Percentiles rank a stretch among this genome's conserved stretches.
These are phyloP conservation scores for Pseudoips prasinana DNA, from an alignment of 2,888 invertebrate genomes.

Conservation along the genomic window DNA sequence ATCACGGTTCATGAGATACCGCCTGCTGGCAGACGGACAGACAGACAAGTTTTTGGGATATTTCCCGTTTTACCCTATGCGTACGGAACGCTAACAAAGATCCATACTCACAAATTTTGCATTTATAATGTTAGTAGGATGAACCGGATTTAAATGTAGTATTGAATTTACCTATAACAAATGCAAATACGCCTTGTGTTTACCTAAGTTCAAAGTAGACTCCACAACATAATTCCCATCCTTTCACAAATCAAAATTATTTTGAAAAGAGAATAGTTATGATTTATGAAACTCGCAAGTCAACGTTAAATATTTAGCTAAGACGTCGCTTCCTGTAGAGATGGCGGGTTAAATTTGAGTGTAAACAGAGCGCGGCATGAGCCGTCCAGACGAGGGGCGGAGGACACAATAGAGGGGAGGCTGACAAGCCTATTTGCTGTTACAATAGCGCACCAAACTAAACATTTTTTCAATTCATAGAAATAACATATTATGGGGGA, in stretches of 20 bases:
- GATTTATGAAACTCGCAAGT: conserved; percentile 2
- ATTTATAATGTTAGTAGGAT: too few relatives aligned
- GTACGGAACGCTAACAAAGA: too few relatives aligned
- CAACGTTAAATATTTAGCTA: conserved; percentile 3
- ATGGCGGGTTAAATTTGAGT: conserved; percentile 14
- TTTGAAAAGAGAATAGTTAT: not conserved
- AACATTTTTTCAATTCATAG: conserved; percentile 18
- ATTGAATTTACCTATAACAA: too few relatives aligned
- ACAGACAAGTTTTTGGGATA: too few relatives aligned
- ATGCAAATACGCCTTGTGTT: too few relatives aligned
- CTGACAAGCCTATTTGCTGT: conserved; percentile 19
- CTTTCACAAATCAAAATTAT: not conserved
- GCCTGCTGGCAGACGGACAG: too few relatives aligned
- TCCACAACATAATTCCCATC: not conserved
- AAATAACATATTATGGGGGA: conserved; percentile 8
- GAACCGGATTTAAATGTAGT: too few relatives aligned
- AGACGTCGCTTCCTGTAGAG: conserved; percentile 2
- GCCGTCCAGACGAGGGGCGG: conserved; percentile 10
- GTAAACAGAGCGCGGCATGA: conserved; percentile 20
- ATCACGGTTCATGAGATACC: too few relatives aligned
- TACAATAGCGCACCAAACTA: conserved; percentile 11
- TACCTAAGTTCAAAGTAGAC: too few relatives aligned
- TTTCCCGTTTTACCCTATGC: too few relatives aligned
- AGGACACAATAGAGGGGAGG: conserved; percentile 13
- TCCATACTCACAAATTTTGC: too few relatives aligned